These are phyloP conservation scores for Orchestes rusci DNA, from an alignment of 2,888 invertebrate species.

Conservation along the genomic window DNA sequence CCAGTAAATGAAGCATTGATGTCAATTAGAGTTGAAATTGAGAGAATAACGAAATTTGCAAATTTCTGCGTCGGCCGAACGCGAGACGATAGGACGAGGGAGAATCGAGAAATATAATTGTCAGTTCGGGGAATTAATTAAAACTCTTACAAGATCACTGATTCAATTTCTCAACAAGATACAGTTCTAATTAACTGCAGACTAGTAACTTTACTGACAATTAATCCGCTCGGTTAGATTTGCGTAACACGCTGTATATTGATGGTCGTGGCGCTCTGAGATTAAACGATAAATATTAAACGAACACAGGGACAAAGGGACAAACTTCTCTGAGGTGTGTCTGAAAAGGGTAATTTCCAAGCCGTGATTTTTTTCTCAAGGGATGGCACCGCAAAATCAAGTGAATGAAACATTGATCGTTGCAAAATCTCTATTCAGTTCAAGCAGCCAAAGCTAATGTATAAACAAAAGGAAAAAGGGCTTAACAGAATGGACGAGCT, in stretches of 20 bases:
- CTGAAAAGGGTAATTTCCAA: constrained; percentile 24
- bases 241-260: too few species aligned
- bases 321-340: constrained; percentile 18
- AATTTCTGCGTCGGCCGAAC: constrained; percentile 1
- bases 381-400: too few species aligned
- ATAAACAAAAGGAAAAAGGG: too few species aligned
- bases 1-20: constrained; percentile 20
- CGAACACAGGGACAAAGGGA: constrained; percentile 20
- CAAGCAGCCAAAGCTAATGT: too few species aligned
- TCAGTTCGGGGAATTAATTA: constrained; percentile 8
- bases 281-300: constrained; percentile 26
- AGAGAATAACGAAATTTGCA: too few species aligned
- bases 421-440: too few species aligned
- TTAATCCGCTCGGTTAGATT: too few species aligned
- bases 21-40: constrained; percentile 18
- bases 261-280: too few species aligned
- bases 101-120: constrained; percentile 9
- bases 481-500: too few species aligned
- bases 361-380: constrained; percentile 16
- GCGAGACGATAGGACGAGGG: not conserved
- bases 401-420: too few species aligned
- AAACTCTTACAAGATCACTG: constrained; percentile 5
- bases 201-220: too few species aligned
- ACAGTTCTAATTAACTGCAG: too few species aligned
- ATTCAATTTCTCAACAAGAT: constrained; percentile 10